phyloP scores from a whole-genome alignment of 2,888 invertebrate genomes.

The Athalia cordata region DNA sequence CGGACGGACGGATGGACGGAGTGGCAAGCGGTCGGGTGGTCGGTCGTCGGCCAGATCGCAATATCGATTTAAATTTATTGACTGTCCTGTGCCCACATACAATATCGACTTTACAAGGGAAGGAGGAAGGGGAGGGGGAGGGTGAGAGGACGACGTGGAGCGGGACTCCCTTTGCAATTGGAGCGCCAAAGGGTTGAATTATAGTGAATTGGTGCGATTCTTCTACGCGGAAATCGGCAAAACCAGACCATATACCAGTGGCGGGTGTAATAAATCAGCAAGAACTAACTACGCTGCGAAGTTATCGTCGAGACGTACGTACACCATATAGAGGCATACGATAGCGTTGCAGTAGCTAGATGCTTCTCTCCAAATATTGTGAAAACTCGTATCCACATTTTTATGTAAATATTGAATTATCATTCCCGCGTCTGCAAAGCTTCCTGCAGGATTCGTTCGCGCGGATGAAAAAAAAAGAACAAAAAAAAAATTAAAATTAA shows the following conservation, averaged over 20 bases:
- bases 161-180: slow-evolving; percentile 38
- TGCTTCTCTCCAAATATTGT: slow-evolving; percentile 17
- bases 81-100: slow-evolving; percentile 36
- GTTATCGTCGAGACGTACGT: slow-evolving; percentile 32
- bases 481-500: background rate
- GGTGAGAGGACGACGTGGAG: background rate
- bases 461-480: background rate
- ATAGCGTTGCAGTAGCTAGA: background rate
- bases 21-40: slow-evolving; percentile 19
- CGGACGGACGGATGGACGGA: slow-evolving; percentile 16
- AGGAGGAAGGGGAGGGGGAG: slow-evolving; percentile 80
- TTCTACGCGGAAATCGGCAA: slow-evolving; percentile 64
- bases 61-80: slow-evolving; percentile 60
- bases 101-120: slow-evolving; percentile 73
- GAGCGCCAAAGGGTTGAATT: slow-evolving; percentile 45
- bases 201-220: slow-evolving; percentile 55
- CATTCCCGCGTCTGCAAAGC: slow-evolving; percentile 2
- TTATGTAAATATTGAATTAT: slow-evolving; percentile 29
- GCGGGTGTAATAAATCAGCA: slow-evolving; percentile 58
- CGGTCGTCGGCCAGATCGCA: slow-evolving; percentile 45
- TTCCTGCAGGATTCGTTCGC: background rate
- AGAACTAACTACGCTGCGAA: slow-evolving; percentile 20
- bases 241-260: slow-evolving; percentile 49
- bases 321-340: background rate
- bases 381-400: slow-evolving; percentile 24